These are phyloP conservation scores for Drosophila parvula DNA, from an alignment of 1,140 invertebrate genomes.

Conservation along the genomic window DNA sequence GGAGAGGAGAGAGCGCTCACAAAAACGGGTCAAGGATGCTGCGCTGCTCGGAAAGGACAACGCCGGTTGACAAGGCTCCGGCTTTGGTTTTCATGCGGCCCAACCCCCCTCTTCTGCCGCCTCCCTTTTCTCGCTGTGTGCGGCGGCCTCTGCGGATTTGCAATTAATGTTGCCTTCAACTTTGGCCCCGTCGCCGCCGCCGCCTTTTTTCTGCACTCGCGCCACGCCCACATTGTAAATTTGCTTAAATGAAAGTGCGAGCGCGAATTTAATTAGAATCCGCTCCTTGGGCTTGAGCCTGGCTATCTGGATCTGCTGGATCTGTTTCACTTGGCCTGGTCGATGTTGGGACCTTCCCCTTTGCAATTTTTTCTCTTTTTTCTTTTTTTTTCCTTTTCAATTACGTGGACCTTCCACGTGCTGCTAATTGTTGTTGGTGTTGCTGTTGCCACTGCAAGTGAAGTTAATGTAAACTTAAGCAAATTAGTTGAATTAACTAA, in stretches of 20 bases:
- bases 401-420: conserved; percentile 60
- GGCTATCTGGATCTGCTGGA: conserved; percentile 55
- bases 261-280: conserved; percentile 80
- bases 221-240: conserved; percentile 59
- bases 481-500: conserved; percentile 67
- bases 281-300: conserved; percentile 36
- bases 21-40: conserved; percentile 76
- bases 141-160: conserved; percentile 67
- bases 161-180: conserved; percentile 82
- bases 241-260: conserved; percentile 80
- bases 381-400: conserved; percentile 45
- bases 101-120: background rate
- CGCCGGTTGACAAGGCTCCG: conserved; percentile 55
- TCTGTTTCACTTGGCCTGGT: conserved; percentile 41
- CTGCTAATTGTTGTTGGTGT: conserved; percentile 47
- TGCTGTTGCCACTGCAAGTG: conserved; percentile 24
- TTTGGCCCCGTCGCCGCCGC: conserved; percentile 57
- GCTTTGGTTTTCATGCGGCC: conserved; percentile 19
- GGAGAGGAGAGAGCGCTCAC: conserved; percentile 10
- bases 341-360: background rate
- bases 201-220: conserved; percentile 14
- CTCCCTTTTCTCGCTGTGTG: conserved; percentile 8
- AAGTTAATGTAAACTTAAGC: conserved; percentile 50
- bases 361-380: conserved; percentile 2
- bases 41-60: conserved; percentile 42